A percentile compares a stretch with the other conserved stretches of the same genome.
Conservation (phyloP, 2,888 invertebrate genomes). For the Ametastegia equiseti region DNA sequence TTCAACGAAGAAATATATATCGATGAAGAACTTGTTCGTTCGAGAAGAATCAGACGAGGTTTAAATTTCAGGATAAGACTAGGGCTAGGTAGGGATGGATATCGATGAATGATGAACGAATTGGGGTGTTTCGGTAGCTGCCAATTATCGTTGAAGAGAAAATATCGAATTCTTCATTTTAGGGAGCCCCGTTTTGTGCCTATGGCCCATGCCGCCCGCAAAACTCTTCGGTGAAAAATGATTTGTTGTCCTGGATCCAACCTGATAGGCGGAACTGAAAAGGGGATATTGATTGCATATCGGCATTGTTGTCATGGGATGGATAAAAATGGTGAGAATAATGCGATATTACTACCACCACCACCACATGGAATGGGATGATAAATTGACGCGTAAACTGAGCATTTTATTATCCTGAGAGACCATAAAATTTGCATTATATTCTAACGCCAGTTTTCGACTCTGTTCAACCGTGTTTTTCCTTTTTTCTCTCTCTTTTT, state of each 20-base stretch:
- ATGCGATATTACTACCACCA: constrained; percentile 61
- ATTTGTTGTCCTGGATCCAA: constrained; percentile 34
- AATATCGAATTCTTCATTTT: constrained; percentile 33
- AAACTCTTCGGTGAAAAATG: constrained; percentile 43
- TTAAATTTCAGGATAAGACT: not conserved
- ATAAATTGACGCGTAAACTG: constrained; percentile 64
- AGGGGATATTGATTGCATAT: constrained; percentile 64
- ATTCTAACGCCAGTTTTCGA: constrained; percentile 34
- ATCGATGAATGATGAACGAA: constrained; percentile 15
- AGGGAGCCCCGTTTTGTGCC: not conserved
- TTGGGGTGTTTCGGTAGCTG: constrained; percentile 1
- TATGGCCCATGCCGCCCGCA: constrained; percentile 19
- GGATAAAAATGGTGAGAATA: constrained; percentile 60
- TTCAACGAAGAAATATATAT: not conserved
- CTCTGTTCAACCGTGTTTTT: constrained; percentile 14
- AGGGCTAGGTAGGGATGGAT: not conserved
- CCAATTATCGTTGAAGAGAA: constrained; percentile 31
- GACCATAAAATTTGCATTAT: constrained; percentile 52
- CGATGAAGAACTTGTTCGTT: not conserved
- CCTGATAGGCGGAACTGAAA: constrained; percentile 49
- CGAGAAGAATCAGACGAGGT: not conserved
- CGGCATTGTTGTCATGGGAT: constrained; percentile 65
- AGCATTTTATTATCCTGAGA: constrained; percentile 51
- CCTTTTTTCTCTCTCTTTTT: too few relatives aligned
- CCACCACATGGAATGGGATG: constrained; percentile 57